Conservation (phyloP, 2,113 vertebrate species). For the Montifringilla adamsi region DNA sequence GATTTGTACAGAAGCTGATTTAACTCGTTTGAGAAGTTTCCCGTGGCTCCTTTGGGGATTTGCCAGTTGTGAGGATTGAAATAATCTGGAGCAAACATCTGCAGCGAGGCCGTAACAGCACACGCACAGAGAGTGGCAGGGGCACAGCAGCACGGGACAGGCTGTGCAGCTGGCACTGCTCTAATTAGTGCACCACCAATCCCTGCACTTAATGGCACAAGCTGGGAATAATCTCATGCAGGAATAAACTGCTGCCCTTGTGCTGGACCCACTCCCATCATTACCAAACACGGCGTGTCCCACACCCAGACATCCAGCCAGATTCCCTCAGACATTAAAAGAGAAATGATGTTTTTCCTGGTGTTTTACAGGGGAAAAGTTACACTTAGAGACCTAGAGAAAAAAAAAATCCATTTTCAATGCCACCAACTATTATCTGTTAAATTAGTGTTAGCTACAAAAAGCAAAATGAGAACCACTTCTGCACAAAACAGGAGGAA, state of each 20-base stretch:
- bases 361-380: background rate
- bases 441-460: background rate
- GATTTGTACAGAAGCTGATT: background rate
- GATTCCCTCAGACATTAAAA: background rate
- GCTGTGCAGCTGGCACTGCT: background rate
- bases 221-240: background rate
- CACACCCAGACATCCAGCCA: background rate
- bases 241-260: background rate
- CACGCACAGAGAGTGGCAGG: accelerated
- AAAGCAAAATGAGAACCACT: background rate
- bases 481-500: background rate
- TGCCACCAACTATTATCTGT: background rate
- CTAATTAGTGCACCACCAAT: background rate
- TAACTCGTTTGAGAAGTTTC: background rate
- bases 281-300: background rate
- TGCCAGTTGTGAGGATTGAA: background rate
- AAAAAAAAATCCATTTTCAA: background rate
- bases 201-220: background rate
- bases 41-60: background rate
- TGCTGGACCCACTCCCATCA: background rate
- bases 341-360: background rate
- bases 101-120: accelerated
- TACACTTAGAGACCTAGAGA: background rate
- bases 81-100: background rate
- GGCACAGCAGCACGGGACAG: accelerated